phyloP scores from a whole-genome alignment of 2,797 vertebrate species.

The Petrocephalus schoutedeni region DNA sequence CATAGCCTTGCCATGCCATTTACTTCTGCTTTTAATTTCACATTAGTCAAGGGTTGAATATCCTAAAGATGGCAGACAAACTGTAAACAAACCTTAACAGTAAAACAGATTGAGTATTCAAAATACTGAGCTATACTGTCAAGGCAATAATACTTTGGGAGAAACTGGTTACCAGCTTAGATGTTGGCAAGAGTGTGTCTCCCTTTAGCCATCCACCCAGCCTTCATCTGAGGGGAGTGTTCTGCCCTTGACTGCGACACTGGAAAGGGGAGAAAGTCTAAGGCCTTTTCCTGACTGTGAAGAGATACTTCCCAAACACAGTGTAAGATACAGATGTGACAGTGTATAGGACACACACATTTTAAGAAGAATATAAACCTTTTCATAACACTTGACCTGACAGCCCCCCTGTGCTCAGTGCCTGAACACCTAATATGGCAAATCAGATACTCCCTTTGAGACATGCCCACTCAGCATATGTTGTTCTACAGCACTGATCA shows the following conservation, averaged over 20 bases:
- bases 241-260: not conserved
- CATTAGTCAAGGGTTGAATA: not conserved
- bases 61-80: not conserved
- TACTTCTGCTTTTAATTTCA: not conserved
- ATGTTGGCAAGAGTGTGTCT: not conserved
- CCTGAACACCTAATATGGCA: not conserved
- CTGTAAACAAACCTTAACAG: not conserved
- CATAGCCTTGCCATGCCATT: not conserved
- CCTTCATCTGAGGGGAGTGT: not conserved
- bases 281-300: not conserved
- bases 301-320: not conserved
- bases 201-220: not conserved
- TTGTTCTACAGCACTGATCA: not conserved
- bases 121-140: not conserved
- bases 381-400: not conserved
- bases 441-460: not conserved
- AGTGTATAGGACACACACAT: not conserved
- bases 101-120: not conserved
- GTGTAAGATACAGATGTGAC: not conserved
- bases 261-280: not conserved
- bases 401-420: not conserved
- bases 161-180: not conserved
- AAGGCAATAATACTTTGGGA: not conserved
- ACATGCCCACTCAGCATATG: not conserved
- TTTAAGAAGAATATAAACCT: not conserved